phyloP scores from a whole-genome alignment of 2,113 vertebrate species.

The Hemicordylus capensis region DNA sequence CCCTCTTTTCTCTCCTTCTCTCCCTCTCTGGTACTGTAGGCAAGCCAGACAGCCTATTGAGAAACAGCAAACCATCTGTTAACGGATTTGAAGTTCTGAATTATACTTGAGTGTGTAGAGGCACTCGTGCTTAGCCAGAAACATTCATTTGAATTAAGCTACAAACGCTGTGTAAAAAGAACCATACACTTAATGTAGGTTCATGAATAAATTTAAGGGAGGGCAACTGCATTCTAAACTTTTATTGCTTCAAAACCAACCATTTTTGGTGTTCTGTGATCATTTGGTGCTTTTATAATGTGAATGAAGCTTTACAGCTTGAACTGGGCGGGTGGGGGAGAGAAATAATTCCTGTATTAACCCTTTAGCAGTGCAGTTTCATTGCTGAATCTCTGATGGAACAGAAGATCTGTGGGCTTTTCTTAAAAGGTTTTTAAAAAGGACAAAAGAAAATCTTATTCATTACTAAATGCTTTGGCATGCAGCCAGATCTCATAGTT shows the following conservation, averaged over 20 bases:
- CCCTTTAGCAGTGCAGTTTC: constrained; percentile 71
- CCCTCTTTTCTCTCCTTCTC: constrained; percentile 34
- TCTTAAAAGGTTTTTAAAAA: constrained; percentile 67
- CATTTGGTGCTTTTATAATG: constrained; percentile 76
- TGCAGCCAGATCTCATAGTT: constrained; percentile 71
- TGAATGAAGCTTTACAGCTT: constrained; percentile 80
- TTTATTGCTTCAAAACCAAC: constrained; percentile 79
- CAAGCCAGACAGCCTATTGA: constrained; percentile 88
- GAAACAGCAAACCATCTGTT: constrained; percentile 96
- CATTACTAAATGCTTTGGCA: constrained; percentile 74
- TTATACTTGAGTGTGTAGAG: constrained; percentile 90
- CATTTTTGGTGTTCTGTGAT: constrained; percentile 80
- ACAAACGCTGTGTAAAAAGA: constrained; percentile 82
- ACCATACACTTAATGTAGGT: constrained; percentile 78
- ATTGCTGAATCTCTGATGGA: constrained; percentile 72
- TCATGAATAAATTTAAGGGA: constrained; percentile 87
- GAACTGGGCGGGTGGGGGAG: constrained; percentile 53
- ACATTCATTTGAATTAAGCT: constrained; percentile 86
- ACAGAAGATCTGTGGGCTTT: constrained; percentile 68
- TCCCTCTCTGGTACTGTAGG: constrained; percentile 69
- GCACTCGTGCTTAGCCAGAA: constrained; percentile 94
- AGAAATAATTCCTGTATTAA: constrained; percentile 75
- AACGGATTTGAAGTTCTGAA: constrained; percentile 91
- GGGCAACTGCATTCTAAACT: constrained; percentile 80
- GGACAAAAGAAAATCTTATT: constrained; percentile 72